phyloP scores from a whole-genome alignment of 2,113 vertebrate species.

The Ophthalmolycus amberensis region DNA sequence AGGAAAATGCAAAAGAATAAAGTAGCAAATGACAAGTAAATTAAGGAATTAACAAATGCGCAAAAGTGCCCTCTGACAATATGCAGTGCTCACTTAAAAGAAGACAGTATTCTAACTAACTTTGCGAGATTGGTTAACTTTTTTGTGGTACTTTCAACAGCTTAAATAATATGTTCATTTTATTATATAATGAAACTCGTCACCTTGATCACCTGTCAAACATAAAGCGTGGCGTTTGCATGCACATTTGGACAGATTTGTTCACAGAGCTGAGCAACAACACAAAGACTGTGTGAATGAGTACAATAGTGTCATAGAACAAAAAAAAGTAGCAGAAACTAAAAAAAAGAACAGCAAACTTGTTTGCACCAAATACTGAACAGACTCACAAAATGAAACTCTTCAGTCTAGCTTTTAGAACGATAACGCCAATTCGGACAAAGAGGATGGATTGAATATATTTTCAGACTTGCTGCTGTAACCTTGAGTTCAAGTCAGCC shows the following conservation, averaged over 20 bases:
- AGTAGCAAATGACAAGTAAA: background rate
- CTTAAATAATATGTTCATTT: background rate
- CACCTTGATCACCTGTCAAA: background rate
- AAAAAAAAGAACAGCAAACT: background rate
- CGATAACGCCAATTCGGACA: background rate
- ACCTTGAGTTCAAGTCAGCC: conserved; percentile 34
- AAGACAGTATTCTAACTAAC: background rate
- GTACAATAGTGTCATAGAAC: background rate
- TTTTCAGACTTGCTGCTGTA: conserved; percentile 4
- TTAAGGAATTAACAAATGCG: background rate
- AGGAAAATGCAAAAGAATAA: background rate
- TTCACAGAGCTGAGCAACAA: background rate
- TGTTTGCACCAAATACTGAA: background rate
- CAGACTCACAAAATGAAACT: background rate
- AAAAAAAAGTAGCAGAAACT: background rate
- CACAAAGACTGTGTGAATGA: background rate
- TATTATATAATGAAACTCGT: background rate
- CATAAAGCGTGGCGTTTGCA: background rate
- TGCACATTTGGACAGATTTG: background rate
- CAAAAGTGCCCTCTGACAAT: background rate
- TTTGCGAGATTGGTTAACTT: background rate
- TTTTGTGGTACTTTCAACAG: background rate
- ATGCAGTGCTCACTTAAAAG: background rate
- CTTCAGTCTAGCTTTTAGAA: background rate
- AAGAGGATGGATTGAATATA: background rate